Evolutionary conservation across 1,140 invertebrate species (phyloP), one percentile per base, ranked within the genome.

Genomic region (Drosophila nebulosa): DNA sequence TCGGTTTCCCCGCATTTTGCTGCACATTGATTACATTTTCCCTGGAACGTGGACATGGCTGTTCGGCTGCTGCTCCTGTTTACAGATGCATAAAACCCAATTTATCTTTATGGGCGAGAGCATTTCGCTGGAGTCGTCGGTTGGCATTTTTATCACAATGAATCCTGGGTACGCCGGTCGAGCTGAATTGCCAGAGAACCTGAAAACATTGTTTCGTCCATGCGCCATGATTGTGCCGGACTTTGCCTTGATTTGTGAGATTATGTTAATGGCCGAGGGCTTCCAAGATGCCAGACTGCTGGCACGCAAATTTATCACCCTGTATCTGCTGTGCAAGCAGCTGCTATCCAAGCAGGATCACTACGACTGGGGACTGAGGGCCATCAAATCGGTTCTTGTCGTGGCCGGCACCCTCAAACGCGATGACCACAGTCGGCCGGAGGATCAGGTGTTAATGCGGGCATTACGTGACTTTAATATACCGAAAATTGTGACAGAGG

Each of bases 111-210:
- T 98, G 93, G 97, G 97, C 4, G 96, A 95, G 21, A 95, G 96
- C 90, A 92, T 98, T 16, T 93, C 91, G 4, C 91, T 98, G 42
- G 96, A 97, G 91, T 93, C 95, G 1, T 94, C 95, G 27, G 97
- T 96, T 80, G 97, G 96, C 67, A 95, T 97, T 12, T 98, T 97
- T 86, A 98, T 98, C 75, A 98, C 97, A 1, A 98, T 98, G 97
- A 98, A 98, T 92, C 97, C 97, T 1, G 96, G 97, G 58, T 98
- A 98, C 89, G 97, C 96, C 12, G 97, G 93, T 52, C 86, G 88
- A 39, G 90, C 90, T 26, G 90, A 91, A 70, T 70, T 89, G 57
- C 90, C 86, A 32, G 86, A 91, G 56, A 90, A 90, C 73, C 75
- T 91, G 67, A 90, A 89, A 77, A 89, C 80, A 68, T 81, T 84